These are phyloP conservation scores for Copsychus sechellarum DNA, from an alignment of 2,113 vertebrate genomes.

Conservation along the genomic window DNA sequence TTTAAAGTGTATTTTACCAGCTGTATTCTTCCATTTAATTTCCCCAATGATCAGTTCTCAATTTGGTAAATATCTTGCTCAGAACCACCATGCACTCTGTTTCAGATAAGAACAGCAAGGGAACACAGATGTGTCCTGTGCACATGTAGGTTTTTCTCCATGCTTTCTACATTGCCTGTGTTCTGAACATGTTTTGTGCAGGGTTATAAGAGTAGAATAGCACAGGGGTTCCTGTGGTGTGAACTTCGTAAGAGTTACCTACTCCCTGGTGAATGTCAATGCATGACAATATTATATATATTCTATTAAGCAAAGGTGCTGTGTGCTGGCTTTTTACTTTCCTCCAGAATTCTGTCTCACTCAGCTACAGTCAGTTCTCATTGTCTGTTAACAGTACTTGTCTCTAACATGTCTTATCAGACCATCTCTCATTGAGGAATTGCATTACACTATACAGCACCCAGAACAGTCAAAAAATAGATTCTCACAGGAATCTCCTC, in stretches of 20 bases:
- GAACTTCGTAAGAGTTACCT: neutral
- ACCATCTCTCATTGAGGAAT: neutral
- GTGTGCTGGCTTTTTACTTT: neutral
- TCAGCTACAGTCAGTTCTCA: neutral
- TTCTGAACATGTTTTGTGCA: neutral
- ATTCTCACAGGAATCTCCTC: neutral
- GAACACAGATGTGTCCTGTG: neutral
- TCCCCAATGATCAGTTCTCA: neutral
- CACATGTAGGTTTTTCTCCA: neutral
- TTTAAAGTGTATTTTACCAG: neutral
- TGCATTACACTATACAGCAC: neutral
- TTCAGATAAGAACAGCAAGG: neutral
- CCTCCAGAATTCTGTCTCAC: neutral
- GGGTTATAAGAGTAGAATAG: neutral
- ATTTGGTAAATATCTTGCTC: neutral
- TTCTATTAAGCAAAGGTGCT: neutral
- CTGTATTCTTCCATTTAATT: neutral
- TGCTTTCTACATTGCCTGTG: neutral
- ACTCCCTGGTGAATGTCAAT: neutral
- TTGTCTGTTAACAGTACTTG: neutral
- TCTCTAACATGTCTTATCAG: neutral
- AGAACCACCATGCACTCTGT: neutral
- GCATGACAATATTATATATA: fast-evolving
- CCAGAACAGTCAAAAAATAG: neutral
- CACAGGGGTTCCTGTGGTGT: neutral